Percentiles rank a stretch among this genome's conserved stretches.
Conservation (phyloP, 2,888 invertebrate species). For the Trachelus troglodyta region DNA sequence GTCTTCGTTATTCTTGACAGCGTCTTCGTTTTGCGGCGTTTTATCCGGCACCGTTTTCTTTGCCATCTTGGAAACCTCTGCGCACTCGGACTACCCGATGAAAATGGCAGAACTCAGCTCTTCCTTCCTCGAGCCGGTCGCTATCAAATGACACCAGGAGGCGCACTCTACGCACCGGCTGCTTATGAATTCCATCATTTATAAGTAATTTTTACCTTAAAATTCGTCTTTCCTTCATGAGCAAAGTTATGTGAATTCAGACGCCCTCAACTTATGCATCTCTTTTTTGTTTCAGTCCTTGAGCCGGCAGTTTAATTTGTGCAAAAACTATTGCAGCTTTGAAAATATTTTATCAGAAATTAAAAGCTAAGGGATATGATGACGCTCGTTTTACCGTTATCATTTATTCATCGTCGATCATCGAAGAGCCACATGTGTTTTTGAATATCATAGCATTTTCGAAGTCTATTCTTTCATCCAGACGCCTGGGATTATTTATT, state of each 20-base stretch:
- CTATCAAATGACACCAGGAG: not conserved
- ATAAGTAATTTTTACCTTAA: not conserved
- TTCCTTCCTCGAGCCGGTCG: not conserved
- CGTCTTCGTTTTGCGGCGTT: constrained; percentile 64
- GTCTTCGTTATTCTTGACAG: constrained; percentile 66
- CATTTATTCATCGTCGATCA: not conserved
- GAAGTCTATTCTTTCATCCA: not conserved
- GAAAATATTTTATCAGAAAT: not conserved
- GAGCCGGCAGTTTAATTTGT: not conserved
- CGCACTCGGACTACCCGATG: constrained; percentile 25
- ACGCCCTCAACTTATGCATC: not conserved
- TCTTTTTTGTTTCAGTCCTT: not conserved
- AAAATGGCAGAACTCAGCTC: constrained; percentile 32
- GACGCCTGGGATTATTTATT: not conserved
- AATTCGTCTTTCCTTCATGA: not conserved
- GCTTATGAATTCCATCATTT: not conserved
- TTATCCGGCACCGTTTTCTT: constrained; percentile 67
- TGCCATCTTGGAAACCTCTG: constrained; percentile 64
- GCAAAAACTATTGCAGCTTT: not conserved
- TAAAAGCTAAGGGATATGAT: not conserved
- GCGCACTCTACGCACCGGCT: not conserved
- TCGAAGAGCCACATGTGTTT: not conserved
- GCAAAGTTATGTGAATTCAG: not conserved
- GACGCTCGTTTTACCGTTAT: not conserved
- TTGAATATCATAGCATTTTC: not conserved